A percentile compares a stretch with the other conserved stretches of the same genome.
phyloP scores from a whole-genome alignment of 37 sponge, comb jelly and placozoan species.

The Corticium candelabrum region DNA sequence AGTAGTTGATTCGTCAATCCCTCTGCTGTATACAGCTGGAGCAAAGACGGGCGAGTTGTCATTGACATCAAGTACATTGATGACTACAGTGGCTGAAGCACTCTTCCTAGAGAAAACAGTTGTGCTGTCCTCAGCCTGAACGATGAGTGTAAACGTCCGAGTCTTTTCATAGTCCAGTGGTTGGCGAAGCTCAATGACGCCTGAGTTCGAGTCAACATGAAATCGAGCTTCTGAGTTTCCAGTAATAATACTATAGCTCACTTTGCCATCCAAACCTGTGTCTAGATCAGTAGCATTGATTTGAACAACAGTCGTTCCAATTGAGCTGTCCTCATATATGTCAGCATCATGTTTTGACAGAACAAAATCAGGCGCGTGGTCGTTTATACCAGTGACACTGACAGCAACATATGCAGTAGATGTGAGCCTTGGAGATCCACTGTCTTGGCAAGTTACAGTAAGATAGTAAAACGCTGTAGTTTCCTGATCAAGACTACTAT shows the following conservation, averaged over 20 bases:
- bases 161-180: conserved; percentile 36
- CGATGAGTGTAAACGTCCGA: conserved; percentile 9
- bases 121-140: neutral
- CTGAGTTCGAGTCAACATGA: conserved; percentile 20
- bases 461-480: neutral
- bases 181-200: conserved; percentile 9
- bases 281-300: conserved; percentile 50
- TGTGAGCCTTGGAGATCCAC: neutral
- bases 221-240: conserved; percentile 36
- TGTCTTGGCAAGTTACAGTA: neutral
- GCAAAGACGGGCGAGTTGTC: conserved; percentile 43
- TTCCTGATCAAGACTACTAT: neutral
- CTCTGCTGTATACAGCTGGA: conserved; percentile 19
- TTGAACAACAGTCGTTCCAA: conserved; percentile 9
- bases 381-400: neutral
- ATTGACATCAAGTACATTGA: conserved; percentile 50
- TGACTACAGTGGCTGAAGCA: conserved; percentile 12
- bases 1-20: conserved; percentile 5
- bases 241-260: conserved; percentile 22
- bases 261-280: conserved; percentile 9
- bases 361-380: neutral
- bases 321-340: conserved; percentile 16
- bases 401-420: neutral
- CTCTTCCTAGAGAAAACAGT: conserved; percentile 16
- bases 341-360: conserved; percentile 16